These are phyloP conservation scores for Dermatophagoides farinae DNA, from an alignment of 1,140 invertebrate genomes.

Conservation along the genomic window DNA sequence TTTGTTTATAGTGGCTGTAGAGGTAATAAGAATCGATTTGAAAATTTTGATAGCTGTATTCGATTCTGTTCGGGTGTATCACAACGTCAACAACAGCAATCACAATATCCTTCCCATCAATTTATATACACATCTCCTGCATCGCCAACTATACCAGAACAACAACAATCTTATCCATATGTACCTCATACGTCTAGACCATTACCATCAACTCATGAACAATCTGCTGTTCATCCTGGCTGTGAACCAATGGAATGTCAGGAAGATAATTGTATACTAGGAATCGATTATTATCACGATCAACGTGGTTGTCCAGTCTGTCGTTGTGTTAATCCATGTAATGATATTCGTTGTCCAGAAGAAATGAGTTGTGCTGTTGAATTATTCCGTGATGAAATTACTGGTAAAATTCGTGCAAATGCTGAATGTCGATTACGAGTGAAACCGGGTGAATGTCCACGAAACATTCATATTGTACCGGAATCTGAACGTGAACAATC, in stretches of 20 bases:
- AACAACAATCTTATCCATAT: too few relatives aligned
- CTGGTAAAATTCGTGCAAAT: constrained; percentile 15
- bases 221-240: neutral
- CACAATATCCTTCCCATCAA: neutral
- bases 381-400: constrained; percentile 23
- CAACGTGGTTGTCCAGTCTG: constrained; percentile 44
- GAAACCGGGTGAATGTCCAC: constrained; percentile 53
- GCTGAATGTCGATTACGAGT: constrained; percentile 23
- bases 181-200: too few relatives aligned
- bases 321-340: constrained; percentile 52
- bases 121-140: constrained; percentile 22
- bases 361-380: constrained; percentile 44
- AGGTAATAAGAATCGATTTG: constrained; percentile 69
- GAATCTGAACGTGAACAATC: neutral
- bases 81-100: neutral
- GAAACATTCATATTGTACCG: neutral
- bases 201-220: too few relatives aligned
- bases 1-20: constrained; percentile 65
- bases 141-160: constrained; percentile 12
- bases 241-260: constrained; percentile 19
- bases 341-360: constrained; percentile 34
- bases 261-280: constrained; percentile 43
- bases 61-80: constrained; percentile 35
- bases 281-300: constrained; percentile 44
- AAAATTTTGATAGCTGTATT: constrained; percentile 49